A percentile compares a stretch with the other conserved stretches of the same genome.
phyloP scores from a whole-genome alignment of 1,140 invertebrate genomes.

The Leptinotarsa lineolata region DNA sequence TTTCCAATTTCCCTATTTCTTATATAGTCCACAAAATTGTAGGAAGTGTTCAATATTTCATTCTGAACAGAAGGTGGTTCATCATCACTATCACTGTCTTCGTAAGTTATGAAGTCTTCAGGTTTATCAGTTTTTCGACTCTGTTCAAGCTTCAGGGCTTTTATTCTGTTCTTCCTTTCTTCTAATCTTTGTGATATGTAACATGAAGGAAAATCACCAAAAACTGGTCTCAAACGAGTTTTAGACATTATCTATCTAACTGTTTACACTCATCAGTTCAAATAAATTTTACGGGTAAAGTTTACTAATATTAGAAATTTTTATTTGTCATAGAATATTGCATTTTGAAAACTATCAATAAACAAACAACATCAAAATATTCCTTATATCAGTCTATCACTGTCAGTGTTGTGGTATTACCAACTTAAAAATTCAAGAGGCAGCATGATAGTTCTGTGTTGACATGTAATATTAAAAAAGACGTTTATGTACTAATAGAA shows the following conservation, averaged over 20 bases:
- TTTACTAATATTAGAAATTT: no score
- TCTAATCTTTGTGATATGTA: constrained; percentile 71
- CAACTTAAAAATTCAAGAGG: no score
- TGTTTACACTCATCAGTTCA: neutral
- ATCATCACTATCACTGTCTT: constrained; percentile 83
- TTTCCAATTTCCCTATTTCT: constrained; percentile 74
- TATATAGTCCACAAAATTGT: constrained; percentile 85
- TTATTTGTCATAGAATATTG: no score
- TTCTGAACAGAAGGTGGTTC: constrained; percentile 72
- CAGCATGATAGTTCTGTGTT: no score
- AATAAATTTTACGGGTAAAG: no score
- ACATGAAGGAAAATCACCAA: constrained; percentile 73
- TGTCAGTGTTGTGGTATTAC: no score
- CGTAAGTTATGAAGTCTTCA: constrained; percentile 86
- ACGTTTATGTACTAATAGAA: no score
- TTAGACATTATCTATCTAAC: constrained; percentile 58
- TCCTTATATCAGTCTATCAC: no score
- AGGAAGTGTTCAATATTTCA: constrained; percentile 76
- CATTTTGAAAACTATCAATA: no score
- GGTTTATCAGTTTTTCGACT: constrained; percentile 80
- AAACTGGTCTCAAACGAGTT: constrained; percentile 62
- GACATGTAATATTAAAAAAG: no score
- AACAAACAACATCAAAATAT: no score
- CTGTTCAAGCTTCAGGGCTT: constrained; percentile 67
- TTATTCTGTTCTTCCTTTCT: constrained; percentile 70